Percentiles rank a stretch among this genome's conserved stretches.
Evolutionary conservation across 2,113 vertebrate species (phyloP).

Genomic region (Phrynosoma platyrhinos): DNA sequence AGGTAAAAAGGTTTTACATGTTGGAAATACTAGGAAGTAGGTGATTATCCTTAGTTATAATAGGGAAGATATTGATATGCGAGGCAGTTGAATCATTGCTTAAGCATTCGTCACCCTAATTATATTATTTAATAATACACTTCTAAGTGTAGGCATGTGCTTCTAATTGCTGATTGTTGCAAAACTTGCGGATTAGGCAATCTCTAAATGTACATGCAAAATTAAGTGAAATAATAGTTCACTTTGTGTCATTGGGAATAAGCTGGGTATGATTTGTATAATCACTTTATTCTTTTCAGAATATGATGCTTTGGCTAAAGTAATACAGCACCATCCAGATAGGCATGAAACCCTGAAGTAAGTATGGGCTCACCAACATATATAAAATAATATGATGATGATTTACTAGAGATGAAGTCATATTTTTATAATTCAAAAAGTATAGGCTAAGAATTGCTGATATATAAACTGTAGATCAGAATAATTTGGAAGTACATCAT

Average conservation of each 20-base stretch:
- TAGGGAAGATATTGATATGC: background rate
- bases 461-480: background rate
- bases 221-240: background rate
- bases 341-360: conserved; percentile 96
- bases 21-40: background rate
- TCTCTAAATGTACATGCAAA: background rate
- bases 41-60: background rate
- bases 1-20: background rate
- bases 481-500: background rate
- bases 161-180: background rate
- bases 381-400: background rate
- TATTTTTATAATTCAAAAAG: background rate
- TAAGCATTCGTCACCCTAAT: background rate
- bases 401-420: background rate
- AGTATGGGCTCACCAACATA: conserved; percentile 65
- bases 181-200: background rate
- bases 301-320: conserved; percentile 97
- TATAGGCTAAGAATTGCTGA: background rate
- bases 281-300: conserved; percentile 79
- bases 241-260: background rate
- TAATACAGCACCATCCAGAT: conserved; percentile 97
- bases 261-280: background rate
- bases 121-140: background rate
- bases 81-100: background rate
- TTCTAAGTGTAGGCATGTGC: background rate